Evolutionary conservation across 2,888 invertebrate species (phyloP).

Genomic region (Caenorhabditis auriculariae): DNA sequence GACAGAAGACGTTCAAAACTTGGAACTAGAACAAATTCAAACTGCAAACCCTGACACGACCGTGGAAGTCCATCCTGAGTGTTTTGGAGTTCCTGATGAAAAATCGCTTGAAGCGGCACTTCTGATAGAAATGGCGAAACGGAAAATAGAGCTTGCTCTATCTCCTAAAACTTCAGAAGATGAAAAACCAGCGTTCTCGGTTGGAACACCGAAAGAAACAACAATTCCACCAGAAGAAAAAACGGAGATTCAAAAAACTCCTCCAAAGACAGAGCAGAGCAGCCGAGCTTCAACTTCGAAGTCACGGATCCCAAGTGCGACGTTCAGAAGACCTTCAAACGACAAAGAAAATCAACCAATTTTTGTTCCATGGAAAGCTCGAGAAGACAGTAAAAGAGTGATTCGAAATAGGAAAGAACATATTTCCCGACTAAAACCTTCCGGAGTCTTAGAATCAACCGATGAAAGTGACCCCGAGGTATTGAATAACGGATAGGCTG

Average conservation of each 20-base stretch:
- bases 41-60: neutral
- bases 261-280: conserved; percentile 4
- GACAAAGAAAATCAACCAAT: neutral
- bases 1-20: too few relatives aligned
- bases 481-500: neutral
- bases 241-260: conserved; percentile 6
- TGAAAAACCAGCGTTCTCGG: too few relatives aligned
- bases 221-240: conserved; percentile 13
- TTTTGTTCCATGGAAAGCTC: neutral
- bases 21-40: too few relatives aligned
- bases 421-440: too few relatives aligned
- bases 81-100: too few relatives aligned
- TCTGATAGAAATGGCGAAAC: conserved; percentile 31
- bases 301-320: conserved; percentile 15
- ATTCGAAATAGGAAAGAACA: conserved; percentile 8
- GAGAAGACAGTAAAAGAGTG: neutral
- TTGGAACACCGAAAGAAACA: too few relatives aligned
- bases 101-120: conserved; percentile 24
- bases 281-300: conserved; percentile 17
- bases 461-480: conserved; percentile 36
- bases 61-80: too few relatives aligned
- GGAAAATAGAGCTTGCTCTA: conserved; percentile 34
- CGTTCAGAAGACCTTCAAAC: conserved; percentile 1
- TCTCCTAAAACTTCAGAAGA: conserved; percentile 18
- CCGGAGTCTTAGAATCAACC: too few relatives aligned